Percentiles rank a stretch among this genome's conserved stretches.
phyloP scores from a whole-genome alignment of 2,888 invertebrate genomes.

The Gari tellinella region DNA sequence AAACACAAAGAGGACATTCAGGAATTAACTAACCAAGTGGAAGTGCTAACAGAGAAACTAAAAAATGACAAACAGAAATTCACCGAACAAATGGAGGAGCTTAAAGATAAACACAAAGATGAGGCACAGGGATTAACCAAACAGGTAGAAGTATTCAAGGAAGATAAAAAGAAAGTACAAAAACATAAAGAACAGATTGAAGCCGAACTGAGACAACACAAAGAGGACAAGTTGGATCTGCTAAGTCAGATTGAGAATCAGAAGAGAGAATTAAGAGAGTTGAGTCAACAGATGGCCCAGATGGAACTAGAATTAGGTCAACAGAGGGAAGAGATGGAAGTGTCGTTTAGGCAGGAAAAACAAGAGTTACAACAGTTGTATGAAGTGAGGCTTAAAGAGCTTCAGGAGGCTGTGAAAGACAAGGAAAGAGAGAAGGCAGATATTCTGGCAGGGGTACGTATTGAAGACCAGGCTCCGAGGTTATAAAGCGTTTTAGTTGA shows the following conservation, averaged over 20 bases:
- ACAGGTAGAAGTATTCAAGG: neutral
- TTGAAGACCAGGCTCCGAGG: too few species aligned
- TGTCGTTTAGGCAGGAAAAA: constrained; percentile 56
- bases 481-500: too few species aligned
- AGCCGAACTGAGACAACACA: constrained; percentile 4
- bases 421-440: constrained; percentile 16
- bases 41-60: constrained; percentile 4
- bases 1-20: constrained; percentile 9
- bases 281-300: constrained; percentile 49
- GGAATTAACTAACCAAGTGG: constrained; percentile 14
- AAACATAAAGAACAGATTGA: constrained; percentile 15
- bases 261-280: constrained; percentile 44
- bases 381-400: constrained; percentile 46
- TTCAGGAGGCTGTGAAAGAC: constrained; percentile 37
- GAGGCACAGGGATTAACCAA: constrained; percentile 17
- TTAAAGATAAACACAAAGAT: constrained; percentile 15
- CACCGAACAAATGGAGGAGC: constrained; percentile 22
- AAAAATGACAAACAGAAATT: constrained; percentile 7
- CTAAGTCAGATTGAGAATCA: constrained; percentile 31
- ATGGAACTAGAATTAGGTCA: constrained; percentile 57
- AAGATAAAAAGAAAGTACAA: constrained; percentile 7
- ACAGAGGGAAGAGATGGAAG: constrained; percentile 56
- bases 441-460: constrained; percentile 26
- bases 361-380: constrained; percentile 59
- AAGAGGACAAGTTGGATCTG: constrained; percentile 29